These are phyloP conservation scores for Syngnathus floridae DNA, from an alignment of 2,113 vertebrate genomes.

Conservation along the genomic window DNA sequence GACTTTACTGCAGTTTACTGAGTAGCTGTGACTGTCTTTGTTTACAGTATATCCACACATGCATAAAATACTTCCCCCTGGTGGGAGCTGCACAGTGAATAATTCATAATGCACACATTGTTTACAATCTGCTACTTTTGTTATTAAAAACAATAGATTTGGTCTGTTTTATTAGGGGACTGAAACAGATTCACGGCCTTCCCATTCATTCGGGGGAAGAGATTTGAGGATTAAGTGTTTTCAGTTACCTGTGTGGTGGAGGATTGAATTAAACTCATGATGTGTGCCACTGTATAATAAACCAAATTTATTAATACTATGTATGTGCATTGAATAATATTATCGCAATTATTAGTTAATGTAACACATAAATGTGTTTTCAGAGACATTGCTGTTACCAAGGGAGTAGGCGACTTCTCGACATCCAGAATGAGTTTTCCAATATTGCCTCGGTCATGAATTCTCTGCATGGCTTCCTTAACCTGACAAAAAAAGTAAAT, in stretches of 20 bases:
- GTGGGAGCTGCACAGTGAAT: no score
- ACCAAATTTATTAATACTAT: background rate
- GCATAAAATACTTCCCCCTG: background rate
- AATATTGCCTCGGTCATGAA: slow-evolving; percentile 97
- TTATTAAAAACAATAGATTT: background rate
- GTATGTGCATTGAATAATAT: background rate
- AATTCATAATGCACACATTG: background rate
- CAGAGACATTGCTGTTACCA: slow-evolving; percentile 71
- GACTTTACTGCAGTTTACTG: background rate
- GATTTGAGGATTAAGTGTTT: background rate
- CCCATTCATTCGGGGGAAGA: background rate
- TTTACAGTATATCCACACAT: background rate
- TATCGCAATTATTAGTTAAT: background rate
- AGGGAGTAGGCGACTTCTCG: slow-evolving; percentile 91
- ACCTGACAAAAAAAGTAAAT: slow-evolving; percentile 70
- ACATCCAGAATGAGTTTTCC: slow-evolving; percentile 97
- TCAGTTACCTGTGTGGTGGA: background rate
- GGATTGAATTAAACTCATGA: no score
- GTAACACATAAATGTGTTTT: background rate
- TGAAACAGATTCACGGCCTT: background rate
- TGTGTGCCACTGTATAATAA: no score
- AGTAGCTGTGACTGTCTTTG: background rate
- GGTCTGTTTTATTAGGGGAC: background rate
- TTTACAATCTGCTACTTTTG: background rate
- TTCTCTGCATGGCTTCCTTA: slow-evolving; percentile 99